These are phyloP conservation scores for Ormyrus labotus DNA, from an alignment of 2,888 invertebrate genomes.

Conservation along the genomic window DNA sequence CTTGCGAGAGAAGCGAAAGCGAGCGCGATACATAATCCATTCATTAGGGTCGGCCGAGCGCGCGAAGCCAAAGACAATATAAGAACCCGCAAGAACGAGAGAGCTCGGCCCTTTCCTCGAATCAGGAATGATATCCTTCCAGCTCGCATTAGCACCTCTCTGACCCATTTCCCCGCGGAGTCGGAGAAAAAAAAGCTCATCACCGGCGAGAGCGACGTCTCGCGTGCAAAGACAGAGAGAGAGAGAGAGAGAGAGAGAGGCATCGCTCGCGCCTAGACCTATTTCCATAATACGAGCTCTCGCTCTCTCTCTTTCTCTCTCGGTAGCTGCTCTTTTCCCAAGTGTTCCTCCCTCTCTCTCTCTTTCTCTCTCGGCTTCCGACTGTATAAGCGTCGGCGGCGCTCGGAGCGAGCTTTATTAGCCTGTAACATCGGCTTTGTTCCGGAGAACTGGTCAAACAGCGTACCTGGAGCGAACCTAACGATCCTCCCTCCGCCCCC, in stretches of 20 bases:
- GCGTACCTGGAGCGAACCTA: slow-evolving; percentile 62
- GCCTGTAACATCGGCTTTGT: slow-evolving; percentile 67
- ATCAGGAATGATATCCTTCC: too few species aligned
- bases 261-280: slow-evolving; percentile 45
- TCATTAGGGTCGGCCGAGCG: too few species aligned
- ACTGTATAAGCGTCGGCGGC: slow-evolving; percentile 20
- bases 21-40: too few species aligned
- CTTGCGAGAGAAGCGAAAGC: too few species aligned
- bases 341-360: slow-evolving; percentile 41
- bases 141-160: too few species aligned
- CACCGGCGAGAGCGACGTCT: too few species aligned
- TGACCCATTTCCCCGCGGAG: too few species aligned
- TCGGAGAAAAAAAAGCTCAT: too few species aligned
- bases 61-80: too few species aligned
- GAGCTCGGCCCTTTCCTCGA: too few species aligned
- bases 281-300: slow-evolving; percentile 52
- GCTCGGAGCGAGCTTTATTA: slow-evolving; percentile 63
- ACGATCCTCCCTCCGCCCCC: slow-evolving; percentile 50
- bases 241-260: slow-evolving; percentile 5
- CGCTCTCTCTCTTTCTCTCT: slow-evolving; percentile 17
- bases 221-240: neutral
- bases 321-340: slow-evolving; percentile 53
- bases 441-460: slow-evolving; percentile 66
- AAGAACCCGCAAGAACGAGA: too few species aligned
- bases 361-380: slow-evolving; percentile 18